These are phyloP conservation scores for Himalopsyche japonica DNA, from an alignment of 2,888 invertebrate species.

Conservation along the genomic window DNA sequence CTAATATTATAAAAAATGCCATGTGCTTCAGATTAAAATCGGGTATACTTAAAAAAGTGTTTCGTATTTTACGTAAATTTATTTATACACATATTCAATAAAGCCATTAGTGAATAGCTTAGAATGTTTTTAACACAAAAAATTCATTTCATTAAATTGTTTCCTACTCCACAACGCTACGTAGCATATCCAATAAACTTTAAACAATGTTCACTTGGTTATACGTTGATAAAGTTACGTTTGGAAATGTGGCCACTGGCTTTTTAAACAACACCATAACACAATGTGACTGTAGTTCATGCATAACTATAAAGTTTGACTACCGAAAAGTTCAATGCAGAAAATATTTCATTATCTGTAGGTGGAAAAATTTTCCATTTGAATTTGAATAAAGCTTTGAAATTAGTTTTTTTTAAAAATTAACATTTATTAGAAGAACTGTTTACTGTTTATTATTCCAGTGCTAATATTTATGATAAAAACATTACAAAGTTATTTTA, in stretches of 20 bases:
- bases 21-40: too few relatives aligned
- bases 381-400: too few relatives aligned
- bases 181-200: not conserved
- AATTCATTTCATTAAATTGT: not conserved
- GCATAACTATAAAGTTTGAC: not conserved
- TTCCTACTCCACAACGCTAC: not conserved
- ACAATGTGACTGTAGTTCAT: not conserved
- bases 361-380: too few relatives aligned
- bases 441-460: too few relatives aligned
- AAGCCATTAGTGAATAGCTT: not conserved
- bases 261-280: not conserved
- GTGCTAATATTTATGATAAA: too few relatives aligned
- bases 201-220: not conserved
- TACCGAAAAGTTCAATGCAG: not conserved
- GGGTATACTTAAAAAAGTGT: too few relatives aligned
- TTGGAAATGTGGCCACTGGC: not conserved
- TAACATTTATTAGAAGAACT: too few relatives aligned
- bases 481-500: too few relatives aligned
- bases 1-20: too few relatives aligned
- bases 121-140: not conserved
- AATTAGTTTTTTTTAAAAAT: too few relatives aligned
- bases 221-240: not conserved
- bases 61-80: too few relatives aligned
- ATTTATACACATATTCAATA: not conserved
- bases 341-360: not conserved